A percentile compares a stretch with the other conserved stretches of the same genome.
Evolutionary conservation across 2,888 invertebrate genomes (phyloP).

Genomic region (Brenthis hecate): DNA sequence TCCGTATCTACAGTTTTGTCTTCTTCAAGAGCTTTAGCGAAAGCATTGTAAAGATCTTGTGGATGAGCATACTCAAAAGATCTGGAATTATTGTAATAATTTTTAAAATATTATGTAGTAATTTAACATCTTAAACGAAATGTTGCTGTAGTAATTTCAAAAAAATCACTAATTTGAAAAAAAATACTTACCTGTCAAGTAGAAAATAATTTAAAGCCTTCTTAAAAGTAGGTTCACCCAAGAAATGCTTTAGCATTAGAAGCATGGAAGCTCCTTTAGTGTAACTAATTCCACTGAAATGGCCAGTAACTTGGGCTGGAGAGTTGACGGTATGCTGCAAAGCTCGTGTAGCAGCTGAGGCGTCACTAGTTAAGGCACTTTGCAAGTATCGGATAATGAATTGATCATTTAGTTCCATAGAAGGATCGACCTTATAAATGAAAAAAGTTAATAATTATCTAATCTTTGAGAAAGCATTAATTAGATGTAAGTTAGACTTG

Average conservation of each 20-base stretch:
- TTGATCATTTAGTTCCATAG: slow-evolving; percentile 85
- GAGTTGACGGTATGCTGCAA: slow-evolving; percentile 82
- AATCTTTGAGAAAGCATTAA: no score
- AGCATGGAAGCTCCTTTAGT: slow-evolving; percentile 85
- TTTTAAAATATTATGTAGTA: no score
- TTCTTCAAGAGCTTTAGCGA: slow-evolving; percentile 56
- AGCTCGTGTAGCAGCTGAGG: slow-evolving; percentile 73
- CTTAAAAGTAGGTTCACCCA: slow-evolving; percentile 81
- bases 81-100: slow-evolving; percentile 44
- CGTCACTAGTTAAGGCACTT: slow-evolving; percentile 77
- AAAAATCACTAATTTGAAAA: neutral
- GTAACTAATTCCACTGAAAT: slow-evolving; percentile 87
- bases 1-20: slow-evolving; percentile 44
- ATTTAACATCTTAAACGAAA: no score
- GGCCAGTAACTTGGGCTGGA: slow-evolving; percentile 83
- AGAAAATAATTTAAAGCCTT: slow-evolving; percentile 67
- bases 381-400: slow-evolving; percentile 88
- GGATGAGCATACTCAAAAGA: slow-evolving; percentile 64
- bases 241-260: slow-evolving; percentile 85
- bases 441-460: neutral
- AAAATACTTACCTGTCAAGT: slow-evolving; percentile 41
- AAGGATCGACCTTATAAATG: slow-evolving; percentile 54
- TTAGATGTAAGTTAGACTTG: no score
- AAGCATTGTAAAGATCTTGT: slow-evolving; percentile 58
- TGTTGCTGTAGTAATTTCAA: neutral